Base-by-base conservation (phyloP, 2,113 vertebrate species). In the Malurus cyaneus region DNA sequence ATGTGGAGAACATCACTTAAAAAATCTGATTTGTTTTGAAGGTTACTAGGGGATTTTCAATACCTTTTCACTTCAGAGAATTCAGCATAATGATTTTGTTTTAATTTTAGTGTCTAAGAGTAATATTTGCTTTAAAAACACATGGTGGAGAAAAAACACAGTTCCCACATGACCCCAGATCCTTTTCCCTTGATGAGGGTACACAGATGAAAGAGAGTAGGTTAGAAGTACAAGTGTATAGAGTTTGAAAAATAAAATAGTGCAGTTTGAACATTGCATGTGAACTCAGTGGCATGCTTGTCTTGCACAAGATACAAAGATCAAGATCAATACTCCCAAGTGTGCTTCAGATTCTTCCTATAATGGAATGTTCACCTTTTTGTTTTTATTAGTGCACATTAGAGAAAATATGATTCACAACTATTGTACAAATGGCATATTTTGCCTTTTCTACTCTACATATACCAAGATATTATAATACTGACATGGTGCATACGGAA, bases 81-180 rank as follows among this genome's bases (percentile, higher is more conserved):
- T 72, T 44, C 8, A 61, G 32, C 82, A 53, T 57, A 88, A 41
- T 7, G 80, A 62, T 32, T 93, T 97, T 80, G 34, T 31, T 94
- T 94, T 85, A 62, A 59, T 96, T 95, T 96, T 86, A 89, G 79
- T 92, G 67, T 83, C 62, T 94, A n/a, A 11, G 44, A 65, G 59
- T 96, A 97, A 91, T 95, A 74, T 71, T 96, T 97, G 14, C 16
- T 78, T 96, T 96, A 94, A 87, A 97, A 97, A 86, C 69, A 65
- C 42, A 36, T 82, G 44, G 5, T 78, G 21, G 65, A 80, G 71
- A 93, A 96, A 96, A 73, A 78, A 17, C 78, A 86, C 36, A 87
- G 56, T 88, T 92, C 84, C 23, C 34, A n/a, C 16, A 31, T 80
- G 85, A 93, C 36, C 42, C 20, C 36, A 92, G 84, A 77, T 66